Conservation (phyloP, 2,797 vertebrate genomes). For the Pterois miles region DNA sequence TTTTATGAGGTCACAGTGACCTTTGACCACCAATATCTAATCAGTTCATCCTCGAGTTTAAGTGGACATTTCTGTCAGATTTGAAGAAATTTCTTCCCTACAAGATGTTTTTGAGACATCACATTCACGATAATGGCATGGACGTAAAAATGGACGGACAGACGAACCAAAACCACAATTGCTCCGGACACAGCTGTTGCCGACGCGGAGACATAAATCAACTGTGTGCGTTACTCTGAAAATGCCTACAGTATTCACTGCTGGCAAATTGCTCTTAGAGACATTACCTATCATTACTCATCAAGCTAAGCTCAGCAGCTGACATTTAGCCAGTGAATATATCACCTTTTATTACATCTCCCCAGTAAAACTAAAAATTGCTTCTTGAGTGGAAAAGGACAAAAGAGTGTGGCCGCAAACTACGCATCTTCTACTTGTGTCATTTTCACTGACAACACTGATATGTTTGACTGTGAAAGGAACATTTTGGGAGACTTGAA, state of each 20-base stretch:
- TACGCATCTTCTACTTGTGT: not conserved
- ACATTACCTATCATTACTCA: constrained; percentile 32
- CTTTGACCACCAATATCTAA: too few relatives aligned
- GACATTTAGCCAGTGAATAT: constrained; percentile 25
- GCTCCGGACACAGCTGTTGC: too few relatives aligned
- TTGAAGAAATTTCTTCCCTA: too few relatives aligned
- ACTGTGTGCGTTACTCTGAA: not conserved
- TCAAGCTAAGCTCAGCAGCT: constrained; percentile 29
- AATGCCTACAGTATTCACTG: constrained; percentile 32
- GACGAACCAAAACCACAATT: too few relatives aligned
- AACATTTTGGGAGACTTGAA: not conserved
- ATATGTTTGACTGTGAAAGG: not conserved
- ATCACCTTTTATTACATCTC: constrained; percentile 20
- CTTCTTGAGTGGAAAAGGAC: constrained; percentile 6
- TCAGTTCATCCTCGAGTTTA: too few relatives aligned
- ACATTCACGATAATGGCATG: too few relatives aligned
- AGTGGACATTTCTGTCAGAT: too few relatives aligned
- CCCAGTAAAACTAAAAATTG: not conserved
- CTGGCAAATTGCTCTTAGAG: constrained; percentile 22
- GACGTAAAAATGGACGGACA: too few relatives aligned
- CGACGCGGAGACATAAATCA: not conserved
- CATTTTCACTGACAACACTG: not conserved
- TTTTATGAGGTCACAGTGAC: too few relatives aligned
- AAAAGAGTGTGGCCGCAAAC: not conserved
- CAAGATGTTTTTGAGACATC: too few relatives aligned